Evolutionary conservation across 2,888 invertebrate genomes (phyloP).

Genomic region (Piscicola geometra): DNA sequence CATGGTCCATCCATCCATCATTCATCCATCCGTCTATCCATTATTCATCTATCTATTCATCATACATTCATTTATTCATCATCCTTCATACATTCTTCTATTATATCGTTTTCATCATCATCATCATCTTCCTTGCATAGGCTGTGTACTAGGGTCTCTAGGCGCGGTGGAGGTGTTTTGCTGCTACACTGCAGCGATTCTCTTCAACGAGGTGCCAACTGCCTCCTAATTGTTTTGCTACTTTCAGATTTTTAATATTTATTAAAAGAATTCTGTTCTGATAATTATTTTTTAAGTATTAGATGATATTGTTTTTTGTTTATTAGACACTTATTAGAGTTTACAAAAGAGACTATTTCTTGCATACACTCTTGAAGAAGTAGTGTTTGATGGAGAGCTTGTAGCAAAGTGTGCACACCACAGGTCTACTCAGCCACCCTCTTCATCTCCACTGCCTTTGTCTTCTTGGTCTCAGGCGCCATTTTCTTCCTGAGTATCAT

Average conservation of each 20-base stretch:
- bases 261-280: no score
- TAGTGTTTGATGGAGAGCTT: no score
- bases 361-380: no score
- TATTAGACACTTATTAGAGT: no score
- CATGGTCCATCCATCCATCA: constrained; percentile 25
- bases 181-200: constrained; percentile 1
- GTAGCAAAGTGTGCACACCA: no score
- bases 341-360: no score
- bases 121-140: background rate
- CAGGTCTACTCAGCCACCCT: constrained; percentile 25
- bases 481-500: constrained; percentile 1
- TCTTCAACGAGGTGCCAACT: constrained; percentile 24
- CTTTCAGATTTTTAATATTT: no score
- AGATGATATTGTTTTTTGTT: no score
- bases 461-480: constrained; percentile 23
- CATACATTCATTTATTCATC: background rate
- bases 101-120: no score
- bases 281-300: no score
- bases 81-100: background rate
- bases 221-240: no score
- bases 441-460: constrained; percentile 23
- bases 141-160: constrained; percentile 19
- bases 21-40: no score
- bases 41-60: background rate
- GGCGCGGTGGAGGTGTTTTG: constrained; percentile 20